Evolutionary conservation across 2,113 vertebrate species (phyloP).

Genomic region (Trematomus loennbergii): DNA sequence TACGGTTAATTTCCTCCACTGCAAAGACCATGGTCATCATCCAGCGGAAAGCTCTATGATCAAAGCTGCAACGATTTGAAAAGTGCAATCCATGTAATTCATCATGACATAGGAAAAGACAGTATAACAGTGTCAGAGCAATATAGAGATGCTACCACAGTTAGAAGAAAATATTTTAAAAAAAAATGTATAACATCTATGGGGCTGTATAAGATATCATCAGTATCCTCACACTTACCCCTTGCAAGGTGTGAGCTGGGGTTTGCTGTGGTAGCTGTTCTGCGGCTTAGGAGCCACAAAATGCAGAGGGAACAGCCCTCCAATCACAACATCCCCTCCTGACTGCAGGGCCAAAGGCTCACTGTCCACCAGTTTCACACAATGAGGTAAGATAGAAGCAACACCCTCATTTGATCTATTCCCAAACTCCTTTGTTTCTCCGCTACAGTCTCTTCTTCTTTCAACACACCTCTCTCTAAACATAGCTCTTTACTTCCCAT

Average conservation of each 20-base stretch:
- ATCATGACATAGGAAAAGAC: not conserved
- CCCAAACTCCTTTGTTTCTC: not conserved
- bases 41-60: slow-evolving; percentile 73
- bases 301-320: slow-evolving; percentile 83
- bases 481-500: not conserved
- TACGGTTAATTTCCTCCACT: slow-evolving; percentile 81
- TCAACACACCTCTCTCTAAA: not conserved
- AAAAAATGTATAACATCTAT: not conserved
- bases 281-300: slow-evolving; percentile 56
- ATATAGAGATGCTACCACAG: not conserved
- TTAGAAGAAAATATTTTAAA: not conserved
- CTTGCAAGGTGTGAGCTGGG: slow-evolving; percentile 66
- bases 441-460: not conserved
- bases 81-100: not conserved
- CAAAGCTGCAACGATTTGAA: slow-evolving; percentile 70
- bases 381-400: slow-evolving; percentile 34
- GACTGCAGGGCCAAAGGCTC: slow-evolving; percentile 59
- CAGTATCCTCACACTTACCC: slow-evolving; percentile 70
- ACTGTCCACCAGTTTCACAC: slow-evolving; percentile 62
- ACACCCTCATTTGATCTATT: not conserved
- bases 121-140: not conserved
- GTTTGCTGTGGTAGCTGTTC: slow-evolving; percentile 65
- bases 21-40: slow-evolving; percentile 82
- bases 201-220: not conserved
- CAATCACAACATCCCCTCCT: slow-evolving; percentile 79